phyloP scores from a whole-genome alignment of 2,113 vertebrate species.

The Trogon melanurus region DNA sequence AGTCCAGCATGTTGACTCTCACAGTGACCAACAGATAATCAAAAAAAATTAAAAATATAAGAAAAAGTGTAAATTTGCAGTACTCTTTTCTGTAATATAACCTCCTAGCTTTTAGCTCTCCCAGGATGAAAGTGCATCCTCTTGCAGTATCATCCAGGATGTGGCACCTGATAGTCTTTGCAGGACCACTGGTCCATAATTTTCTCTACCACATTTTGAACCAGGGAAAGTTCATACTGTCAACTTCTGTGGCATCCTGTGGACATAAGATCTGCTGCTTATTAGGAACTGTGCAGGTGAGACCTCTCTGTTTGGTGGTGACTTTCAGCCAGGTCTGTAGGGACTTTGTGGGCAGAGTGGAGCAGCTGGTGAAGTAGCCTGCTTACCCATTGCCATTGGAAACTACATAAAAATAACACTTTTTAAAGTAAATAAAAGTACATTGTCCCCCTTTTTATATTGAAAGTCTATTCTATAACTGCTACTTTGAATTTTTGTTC shows the following conservation, averaged over 20 bases:
- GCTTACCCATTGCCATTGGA: not conserved
- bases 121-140: accelerated
- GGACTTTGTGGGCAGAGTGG: not conserved
- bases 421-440: not conserved
- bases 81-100: not conserved
- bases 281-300: not conserved
- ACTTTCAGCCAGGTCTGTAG: not conserved
- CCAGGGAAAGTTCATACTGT: not conserved
- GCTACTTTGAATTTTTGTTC: not conserved
- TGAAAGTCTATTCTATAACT: not conserved
- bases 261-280: not conserved
- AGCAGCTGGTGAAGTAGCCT: not conserved
- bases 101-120: not conserved
- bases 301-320: not conserved
- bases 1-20: not conserved
- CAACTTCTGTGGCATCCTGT: not conserved
- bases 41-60: not conserved
- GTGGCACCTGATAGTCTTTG: accelerated
- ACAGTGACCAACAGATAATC: not conserved
- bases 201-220: not conserved
- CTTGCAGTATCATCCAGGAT: not conserved
- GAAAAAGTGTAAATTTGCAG: not conserved
- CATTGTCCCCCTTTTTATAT: not conserved
- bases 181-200: not conserved
- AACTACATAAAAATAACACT: not conserved